Evolutionary conservation across 2,113 vertebrate genomes (phyloP), one percentile per base, ranked within the genome.

Genomic region (Eclectus roratus): DNA sequence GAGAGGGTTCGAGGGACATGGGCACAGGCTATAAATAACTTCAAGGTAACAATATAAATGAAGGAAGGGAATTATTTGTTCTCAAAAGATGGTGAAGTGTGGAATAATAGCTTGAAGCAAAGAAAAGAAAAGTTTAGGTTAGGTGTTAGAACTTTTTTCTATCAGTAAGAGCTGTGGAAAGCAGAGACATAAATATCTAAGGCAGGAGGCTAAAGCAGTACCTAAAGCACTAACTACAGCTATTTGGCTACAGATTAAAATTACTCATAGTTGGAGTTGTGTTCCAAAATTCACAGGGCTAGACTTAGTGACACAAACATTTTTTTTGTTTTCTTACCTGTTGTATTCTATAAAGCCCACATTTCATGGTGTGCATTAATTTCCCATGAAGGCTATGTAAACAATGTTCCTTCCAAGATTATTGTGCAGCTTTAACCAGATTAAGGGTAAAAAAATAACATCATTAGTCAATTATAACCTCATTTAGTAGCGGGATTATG

Each of bases 21-120:
- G 72, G 72, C 95, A 94, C 63, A 82, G 81, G 52, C 87, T 97
- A 97, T 97, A 97, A 97, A 97, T 97, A 97, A 92, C 96, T 94
- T 94, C 92, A 97, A 97, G 96, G 97, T 96, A 97, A 89, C 80
- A 91, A 56, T 94, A 95, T 96, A 97, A 97, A 97, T 96, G 95
- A 97, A 97, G 66, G 85, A 89, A 96, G 94, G 92, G 96, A 97
- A 94, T 97, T 97, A 93, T 96, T 97, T 95, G 74, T 95, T 96
- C 96, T 95, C 91, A 79, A 78, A 96, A 87, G 80, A 87, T 94
- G 87, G 78, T 87, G 72, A 86, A 93, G 82, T 74, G 43, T 89
- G 70, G 68, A 95, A 71, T 92, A 89, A 93, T 92, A 91, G 85
- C 90, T 85, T 85, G 76, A 92, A 95, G 89, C 49, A 80, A 88